These are phyloP conservation scores for Triplophysa tibetana DNA, from an alignment of 2,113 vertebrate genomes.

Conservation along the genomic window DNA sequence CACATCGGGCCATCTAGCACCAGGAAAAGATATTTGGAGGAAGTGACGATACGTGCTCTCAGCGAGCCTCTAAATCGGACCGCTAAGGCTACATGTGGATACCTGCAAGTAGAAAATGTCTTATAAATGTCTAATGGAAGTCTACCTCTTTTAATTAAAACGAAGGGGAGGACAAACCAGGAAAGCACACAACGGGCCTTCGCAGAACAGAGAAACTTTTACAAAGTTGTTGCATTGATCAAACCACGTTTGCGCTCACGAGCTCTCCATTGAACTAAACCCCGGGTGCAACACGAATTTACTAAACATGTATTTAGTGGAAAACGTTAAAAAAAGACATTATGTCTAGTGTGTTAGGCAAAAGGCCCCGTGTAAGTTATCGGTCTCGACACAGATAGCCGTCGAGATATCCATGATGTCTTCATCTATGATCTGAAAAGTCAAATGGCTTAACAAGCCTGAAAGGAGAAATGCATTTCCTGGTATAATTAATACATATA, in stretches of 20 bases:
- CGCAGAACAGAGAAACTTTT: not conserved
- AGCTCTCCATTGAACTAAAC: not conserved
- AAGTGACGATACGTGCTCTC: conserved; percentile 69
- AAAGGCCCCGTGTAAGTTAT: too few relatives aligned
- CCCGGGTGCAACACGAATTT: not conserved
- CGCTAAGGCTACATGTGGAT: conserved; percentile 22
- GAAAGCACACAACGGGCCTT: not conserved
- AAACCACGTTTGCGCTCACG: not conserved
- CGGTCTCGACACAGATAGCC: too few relatives aligned
- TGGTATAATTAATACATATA: not conserved
- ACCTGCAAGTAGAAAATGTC: not conserved
- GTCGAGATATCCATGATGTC: too few relatives aligned
- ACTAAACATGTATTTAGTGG: too few relatives aligned
- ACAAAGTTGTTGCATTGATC: not conserved
- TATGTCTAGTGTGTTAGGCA: too few relatives aligned
- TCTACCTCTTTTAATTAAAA: not conserved
- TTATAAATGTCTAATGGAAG: not conserved
- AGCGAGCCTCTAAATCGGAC: conserved; percentile 28
- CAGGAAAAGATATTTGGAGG: conserved; percentile 61
- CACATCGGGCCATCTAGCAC: conserved; percentile 49
- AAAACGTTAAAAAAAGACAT: too few relatives aligned
- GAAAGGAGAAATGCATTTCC: not conserved
- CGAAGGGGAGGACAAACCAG: not conserved
- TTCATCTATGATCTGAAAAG: too few relatives aligned
- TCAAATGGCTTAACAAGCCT: not conserved